Conservation (phyloP, 2,888 invertebrate species). For the Zhuqinia jingwanae region DNA sequence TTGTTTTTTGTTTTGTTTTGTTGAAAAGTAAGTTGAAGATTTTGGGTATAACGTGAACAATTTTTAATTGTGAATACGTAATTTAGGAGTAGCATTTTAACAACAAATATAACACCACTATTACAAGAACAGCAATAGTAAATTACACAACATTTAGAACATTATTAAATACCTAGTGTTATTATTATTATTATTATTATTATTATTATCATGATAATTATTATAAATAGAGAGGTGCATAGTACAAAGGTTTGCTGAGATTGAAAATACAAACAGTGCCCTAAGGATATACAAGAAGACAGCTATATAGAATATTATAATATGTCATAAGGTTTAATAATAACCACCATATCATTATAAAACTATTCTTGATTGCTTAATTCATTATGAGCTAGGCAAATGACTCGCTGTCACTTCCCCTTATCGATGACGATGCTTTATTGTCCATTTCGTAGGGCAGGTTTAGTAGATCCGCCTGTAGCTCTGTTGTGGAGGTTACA, state of each 20-base stretch:
- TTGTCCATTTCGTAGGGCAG: constrained; percentile 66
- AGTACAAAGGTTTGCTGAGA: no score
- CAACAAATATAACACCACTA: no score
- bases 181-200: no score
- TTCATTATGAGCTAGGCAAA: constrained; percentile 49
- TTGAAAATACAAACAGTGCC: constrained; percentile 64
- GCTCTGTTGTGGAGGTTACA: constrained; percentile 77
- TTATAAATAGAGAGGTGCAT: constrained; percentile 9
- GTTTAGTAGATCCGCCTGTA: constrained; percentile 57
- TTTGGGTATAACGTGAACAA: constrained; percentile 8
- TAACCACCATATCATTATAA: constrained; percentile 50
- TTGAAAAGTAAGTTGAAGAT: constrained; percentile 30
- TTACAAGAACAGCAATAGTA: no score
- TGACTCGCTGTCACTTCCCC: constrained; percentile 71
- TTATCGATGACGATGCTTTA: constrained; percentile 50
- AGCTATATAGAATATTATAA: neutral
- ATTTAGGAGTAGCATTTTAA: neutral
- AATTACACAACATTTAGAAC: no score
- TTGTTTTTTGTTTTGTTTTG: no score
- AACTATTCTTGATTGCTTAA: constrained; percentile 15
- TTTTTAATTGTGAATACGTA: neutral
- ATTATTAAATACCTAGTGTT: no score
- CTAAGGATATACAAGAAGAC: constrained; percentile 62
- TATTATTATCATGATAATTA: no score
- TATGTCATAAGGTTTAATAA: no score